Evolutionary conservation across 2,888 invertebrate genomes (phyloP), one percentile per base, ranked within the genome.

Genomic region (Agrochola circellaris): DNA sequence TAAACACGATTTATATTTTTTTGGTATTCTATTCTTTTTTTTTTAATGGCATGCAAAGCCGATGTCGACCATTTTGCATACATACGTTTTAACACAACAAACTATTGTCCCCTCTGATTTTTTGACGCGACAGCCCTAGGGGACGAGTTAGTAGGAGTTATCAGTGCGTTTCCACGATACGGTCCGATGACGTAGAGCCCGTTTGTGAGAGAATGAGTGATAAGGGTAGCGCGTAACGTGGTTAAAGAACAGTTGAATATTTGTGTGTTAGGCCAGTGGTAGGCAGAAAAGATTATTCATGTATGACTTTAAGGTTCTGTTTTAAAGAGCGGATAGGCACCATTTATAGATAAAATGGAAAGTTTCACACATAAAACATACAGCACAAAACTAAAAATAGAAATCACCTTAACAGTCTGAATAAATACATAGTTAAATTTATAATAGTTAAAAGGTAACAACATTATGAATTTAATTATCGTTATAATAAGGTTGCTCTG

Each of bases 151-250:
- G 74, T 69, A 62, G n/a, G 71, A 73, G 73, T 80, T 85, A 85
- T 85, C 86, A 83, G 80, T 79, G 75, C 60, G 80, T 82, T 86
- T 81, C 79, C 76, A 74, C 51, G 84, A 82, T 83, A 83, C 71
- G 75, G 73, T 64, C 66, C 75, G 83, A 84, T 84, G 87, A 85
- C 85, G 80, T 72, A 69, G 42, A 78, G 77, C 54, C 74, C 72
- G 74, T 75, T 86, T 83, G 77, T 85, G 65, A 78, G 70, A 17
- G 76, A 76, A 81, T 82, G 85, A 87, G 79, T 86, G 89, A 88
- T 88, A 88, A 80, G 89, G 88, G 87, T 87, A 75, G 45, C 67
- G 34, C 13, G 45, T 17, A 61, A 80, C 76, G 34, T 20, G 68
- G 83, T 79, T 82, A 79, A 73, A 79, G 64, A 86, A 71, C 70